Conservation (phyloP, 1,140 invertebrate genomes). For the Panulirus ornatus region DNA sequence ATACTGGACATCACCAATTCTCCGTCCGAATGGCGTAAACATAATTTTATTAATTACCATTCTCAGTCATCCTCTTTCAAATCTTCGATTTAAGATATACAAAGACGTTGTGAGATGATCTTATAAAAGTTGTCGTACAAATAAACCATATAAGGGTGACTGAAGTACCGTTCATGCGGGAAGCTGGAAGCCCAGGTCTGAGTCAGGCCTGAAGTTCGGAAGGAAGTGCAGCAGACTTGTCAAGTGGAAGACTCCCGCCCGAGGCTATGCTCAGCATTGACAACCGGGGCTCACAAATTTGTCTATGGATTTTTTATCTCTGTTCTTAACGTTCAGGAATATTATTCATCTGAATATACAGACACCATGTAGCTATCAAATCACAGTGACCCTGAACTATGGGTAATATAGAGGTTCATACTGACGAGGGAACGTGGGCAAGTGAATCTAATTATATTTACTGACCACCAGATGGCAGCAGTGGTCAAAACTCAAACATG, state of each 20-base stretch:
- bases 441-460: constrained; percentile 59
- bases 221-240: constrained; percentile 62
- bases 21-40: not conserved
- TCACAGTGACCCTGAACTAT: not conserved
- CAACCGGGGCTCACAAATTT: constrained; percentile 53
- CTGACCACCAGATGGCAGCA: constrained; percentile 58
- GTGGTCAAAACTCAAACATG: constrained; percentile 66
- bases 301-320: constrained; percentile 30
- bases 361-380: no score
- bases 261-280: constrained; percentile 47
- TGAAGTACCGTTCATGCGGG: no score
- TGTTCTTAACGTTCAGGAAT: not conserved
- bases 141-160: no score
- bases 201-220: not conserved
- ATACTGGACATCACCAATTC: constrained; percentile 68
- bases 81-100: no score
- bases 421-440: not conserved
- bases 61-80: not conserved
- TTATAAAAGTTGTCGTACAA: no score
- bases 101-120: no score
- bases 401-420: not conserved
- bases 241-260: constrained; percentile 64
- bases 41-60: not conserved
- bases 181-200: constrained; percentile 40
- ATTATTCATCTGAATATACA: not conserved